Evolutionary conservation across 2,797 vertebrate species (phyloP).

Genomic region (Ispidina lecontei): DNA sequence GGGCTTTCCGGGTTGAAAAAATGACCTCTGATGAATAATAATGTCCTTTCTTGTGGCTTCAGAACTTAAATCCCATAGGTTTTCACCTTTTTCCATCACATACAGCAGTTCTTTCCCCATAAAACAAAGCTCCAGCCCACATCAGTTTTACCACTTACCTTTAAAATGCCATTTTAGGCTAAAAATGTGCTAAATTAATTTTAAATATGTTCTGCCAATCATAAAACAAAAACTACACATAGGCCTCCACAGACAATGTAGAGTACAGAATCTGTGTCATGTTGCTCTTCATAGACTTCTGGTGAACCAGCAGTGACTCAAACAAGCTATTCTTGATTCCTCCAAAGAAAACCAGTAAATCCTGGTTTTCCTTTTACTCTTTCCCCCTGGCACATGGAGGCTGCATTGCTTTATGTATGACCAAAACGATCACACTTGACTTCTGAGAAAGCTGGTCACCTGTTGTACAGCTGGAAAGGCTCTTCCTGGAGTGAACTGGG

Average conservation of each 20-base stretch:
- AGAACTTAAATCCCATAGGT: neutral
- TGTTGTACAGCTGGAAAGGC: neutral
- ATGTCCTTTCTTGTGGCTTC: conserved; percentile 25
- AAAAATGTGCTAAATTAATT: conserved; percentile 25
- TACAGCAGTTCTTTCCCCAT: neutral
- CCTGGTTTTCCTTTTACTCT: neutral
- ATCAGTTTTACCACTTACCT: conserved; percentile 7
- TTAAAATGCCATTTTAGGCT: conserved; percentile 10
- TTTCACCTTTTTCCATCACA: conserved; percentile 17
- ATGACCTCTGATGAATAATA: conserved; percentile 11
- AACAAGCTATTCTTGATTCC: neutral
- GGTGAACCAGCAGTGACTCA: neutral
- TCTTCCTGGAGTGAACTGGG: neutral
- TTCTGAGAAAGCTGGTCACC: neutral
- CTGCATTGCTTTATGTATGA: rapidly evolving
- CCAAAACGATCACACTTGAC: neutral
- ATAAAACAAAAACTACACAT: neutral
- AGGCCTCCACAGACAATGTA: neutral
- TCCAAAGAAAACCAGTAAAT: neutral
- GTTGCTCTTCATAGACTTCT: neutral
- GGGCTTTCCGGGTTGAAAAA: conserved; percentile 1
- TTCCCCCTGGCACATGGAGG: rapidly evolving
- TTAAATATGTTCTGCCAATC: neutral
- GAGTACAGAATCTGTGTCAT: neutral
- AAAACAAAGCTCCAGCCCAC: conserved; percentile 26